Percentiles rank a stretch among this genome's conserved stretches.
Evolutionary conservation across 2,113 vertebrate genomes (phyloP).

Genomic region (Silurus glanis): DNA sequence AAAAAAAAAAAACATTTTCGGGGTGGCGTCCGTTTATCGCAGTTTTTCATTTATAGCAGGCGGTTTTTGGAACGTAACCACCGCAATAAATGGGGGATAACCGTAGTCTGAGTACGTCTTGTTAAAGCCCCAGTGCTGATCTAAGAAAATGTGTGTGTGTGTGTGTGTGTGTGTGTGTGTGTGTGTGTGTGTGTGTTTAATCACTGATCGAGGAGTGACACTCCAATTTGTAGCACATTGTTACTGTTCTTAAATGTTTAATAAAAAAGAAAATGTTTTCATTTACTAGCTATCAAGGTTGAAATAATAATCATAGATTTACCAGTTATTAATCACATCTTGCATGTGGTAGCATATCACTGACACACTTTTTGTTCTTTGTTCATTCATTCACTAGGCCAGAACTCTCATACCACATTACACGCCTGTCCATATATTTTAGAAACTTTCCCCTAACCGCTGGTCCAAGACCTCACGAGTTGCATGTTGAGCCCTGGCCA

Average conservation of each 20-base stretch:
- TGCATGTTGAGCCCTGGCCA: background rate
- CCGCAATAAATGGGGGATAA: too few relatives aligned
- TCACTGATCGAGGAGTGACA: background rate
- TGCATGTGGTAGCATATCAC: background rate
- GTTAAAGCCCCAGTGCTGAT: background rate
- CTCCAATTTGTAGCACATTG: background rate
- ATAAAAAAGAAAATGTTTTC: background rate
- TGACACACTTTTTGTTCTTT: too few relatives aligned
- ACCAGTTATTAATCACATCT: background rate
- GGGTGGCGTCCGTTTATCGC: too few relatives aligned
- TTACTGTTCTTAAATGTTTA: background rate
- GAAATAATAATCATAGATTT: background rate
- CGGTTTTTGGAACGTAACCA: too few relatives aligned
- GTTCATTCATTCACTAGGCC: background rate
- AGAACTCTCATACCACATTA: background rate
- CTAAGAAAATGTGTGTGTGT: background rate
- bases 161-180: background rate
- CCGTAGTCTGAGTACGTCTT: background rate
- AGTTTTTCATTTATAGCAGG: too few relatives aligned
- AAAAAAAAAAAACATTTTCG: too few relatives aligned
- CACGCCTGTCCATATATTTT: background rate
- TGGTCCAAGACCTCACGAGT: background rate
- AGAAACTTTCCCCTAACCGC: too few relatives aligned
- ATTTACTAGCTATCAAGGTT: background rate
- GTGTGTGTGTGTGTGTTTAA: background rate